These are phyloP conservation scores for Casuarius casuarius DNA, from an alignment of 2,113 vertebrate species.

Conservation along the genomic window DNA sequence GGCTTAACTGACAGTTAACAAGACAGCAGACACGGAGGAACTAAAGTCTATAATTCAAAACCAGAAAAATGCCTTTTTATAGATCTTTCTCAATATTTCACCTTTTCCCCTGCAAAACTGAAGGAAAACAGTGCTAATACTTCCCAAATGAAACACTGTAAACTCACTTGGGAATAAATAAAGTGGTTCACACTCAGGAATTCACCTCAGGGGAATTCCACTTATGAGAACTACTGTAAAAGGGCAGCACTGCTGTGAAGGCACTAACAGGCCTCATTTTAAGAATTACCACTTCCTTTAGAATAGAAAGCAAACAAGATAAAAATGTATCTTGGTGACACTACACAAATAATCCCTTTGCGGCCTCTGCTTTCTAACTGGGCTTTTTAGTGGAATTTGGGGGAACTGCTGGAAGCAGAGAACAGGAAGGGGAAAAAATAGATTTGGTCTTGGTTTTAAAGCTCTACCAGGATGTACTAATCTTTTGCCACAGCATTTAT, in stretches of 20 bases:
- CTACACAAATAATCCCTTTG: background rate
- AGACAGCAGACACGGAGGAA: background rate
- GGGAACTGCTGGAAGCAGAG: background rate
- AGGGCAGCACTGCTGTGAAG: background rate
- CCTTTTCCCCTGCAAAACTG: constrained; percentile 5
- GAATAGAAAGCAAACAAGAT: constrained; percentile 10
- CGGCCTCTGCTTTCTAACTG: background rate
- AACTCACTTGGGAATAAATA: constrained; percentile 42
- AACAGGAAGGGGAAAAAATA: background rate
- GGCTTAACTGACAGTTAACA: background rate
- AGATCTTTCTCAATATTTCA: background rate
- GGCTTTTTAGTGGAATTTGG: background rate
- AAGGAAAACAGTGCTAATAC: background rate
- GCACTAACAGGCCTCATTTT: constrained; percentile 2
- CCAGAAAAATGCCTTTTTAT: background rate
- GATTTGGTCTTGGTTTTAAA: background rate
- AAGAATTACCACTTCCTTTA: constrained; percentile 54
- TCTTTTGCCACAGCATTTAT: constrained; percentile 33
- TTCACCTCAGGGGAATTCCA: background rate
- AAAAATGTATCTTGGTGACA: constrained; percentile 12
- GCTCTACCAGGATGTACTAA: background rate
- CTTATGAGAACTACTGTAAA: background rate
- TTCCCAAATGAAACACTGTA: constrained; percentile 23
- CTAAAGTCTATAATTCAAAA: background rate
- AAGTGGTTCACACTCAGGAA: constrained; percentile 45